Base-by-base conservation (phyloP, 2,113 vertebrate species). In the Picathartes gymnocephalus region DNA sequence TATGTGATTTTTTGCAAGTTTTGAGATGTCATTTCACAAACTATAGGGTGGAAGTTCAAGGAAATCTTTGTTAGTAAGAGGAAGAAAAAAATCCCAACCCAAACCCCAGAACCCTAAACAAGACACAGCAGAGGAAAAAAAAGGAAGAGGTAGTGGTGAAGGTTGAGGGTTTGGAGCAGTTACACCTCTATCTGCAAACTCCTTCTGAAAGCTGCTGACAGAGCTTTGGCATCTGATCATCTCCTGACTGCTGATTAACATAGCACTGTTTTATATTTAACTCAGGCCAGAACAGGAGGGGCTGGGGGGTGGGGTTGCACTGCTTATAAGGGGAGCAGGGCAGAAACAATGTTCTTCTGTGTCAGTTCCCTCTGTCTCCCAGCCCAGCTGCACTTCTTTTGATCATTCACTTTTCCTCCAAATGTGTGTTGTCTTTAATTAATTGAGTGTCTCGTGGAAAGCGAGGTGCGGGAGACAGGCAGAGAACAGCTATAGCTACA, bases 211-310 rank as follows among this genome's bases (percentile, higher is more conserved):
- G 95, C 93, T 97, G 97, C 98, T 98, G 98, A 98, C 97, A 54
- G 96, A 86, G 92, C 93, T 94, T 93, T 97, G 97, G 98, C 97
- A 92, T 85, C 69, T 88, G 81, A 94, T 94, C 95, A 54, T 86
- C 94, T 96, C 90, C 91, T 90, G 60, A 93, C 95, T 98, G 97
- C 95, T 98, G 97, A 98, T 97, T 98, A 98, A 98, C 97, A 95
- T 95, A 86, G 83, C 79, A 86, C 95, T 97, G 97, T 97, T 98
- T 97, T 97, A 99, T 98, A 97, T 98, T 98, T 99, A 99, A 99
- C 98, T 97, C 87, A 28, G 87, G 90, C 69, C 87, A 60, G 96
- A 65, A 94, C 96, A 91, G 96, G 95, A 95, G 96, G 94, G 95
- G 94, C 81, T 92, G 93, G 95, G 93, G 92, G 93, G 84, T 95